phyloP scores from a whole-genome alignment of 2,888 invertebrate genomes.

The Catocala sponsa region DNA sequence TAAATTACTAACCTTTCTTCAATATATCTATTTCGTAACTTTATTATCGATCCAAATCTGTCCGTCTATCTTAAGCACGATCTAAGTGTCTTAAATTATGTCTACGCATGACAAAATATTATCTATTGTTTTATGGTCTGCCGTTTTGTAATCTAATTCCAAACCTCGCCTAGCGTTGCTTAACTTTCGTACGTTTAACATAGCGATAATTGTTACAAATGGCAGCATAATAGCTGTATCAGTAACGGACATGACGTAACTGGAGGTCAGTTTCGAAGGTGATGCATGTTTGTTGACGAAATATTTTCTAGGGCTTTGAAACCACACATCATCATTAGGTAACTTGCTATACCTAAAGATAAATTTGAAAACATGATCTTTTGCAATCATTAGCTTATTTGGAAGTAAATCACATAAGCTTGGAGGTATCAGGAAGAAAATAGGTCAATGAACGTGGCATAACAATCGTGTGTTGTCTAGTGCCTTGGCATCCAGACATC shows the following conservation, averaged over 20 bases:
- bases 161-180: constrained; percentile 20
- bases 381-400: no score
- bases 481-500: no score
- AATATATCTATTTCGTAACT: no score
- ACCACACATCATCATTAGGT: constrained; percentile 2
- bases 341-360: not conserved
- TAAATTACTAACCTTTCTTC: no score
- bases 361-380: no score
- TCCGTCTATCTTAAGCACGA: no score
- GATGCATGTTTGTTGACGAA: constrained; percentile 24
- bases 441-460: no score
- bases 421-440: no score
- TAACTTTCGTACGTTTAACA: constrained; percentile 33
- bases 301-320: constrained; percentile 14
- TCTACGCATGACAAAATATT: not conserved
- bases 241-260: constrained; percentile 45
- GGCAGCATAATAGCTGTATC: constrained; percentile 34
- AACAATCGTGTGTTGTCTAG: no score
- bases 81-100: not conserved
- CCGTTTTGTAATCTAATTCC: constrained; percentile 6
- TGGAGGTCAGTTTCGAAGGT: constrained; percentile 44
- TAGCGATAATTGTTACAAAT: constrained; percentile 41
- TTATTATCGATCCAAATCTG: no score
- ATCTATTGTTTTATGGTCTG: not conserved
- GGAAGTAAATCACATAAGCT: no score